Percentiles rank a stretch among this genome's conserved stretches.
These are phyloP conservation scores for Galerucella nymphaeae DNA, from an alignment of 2,888 invertebrate genomes.

Conservation along the genomic window DNA sequence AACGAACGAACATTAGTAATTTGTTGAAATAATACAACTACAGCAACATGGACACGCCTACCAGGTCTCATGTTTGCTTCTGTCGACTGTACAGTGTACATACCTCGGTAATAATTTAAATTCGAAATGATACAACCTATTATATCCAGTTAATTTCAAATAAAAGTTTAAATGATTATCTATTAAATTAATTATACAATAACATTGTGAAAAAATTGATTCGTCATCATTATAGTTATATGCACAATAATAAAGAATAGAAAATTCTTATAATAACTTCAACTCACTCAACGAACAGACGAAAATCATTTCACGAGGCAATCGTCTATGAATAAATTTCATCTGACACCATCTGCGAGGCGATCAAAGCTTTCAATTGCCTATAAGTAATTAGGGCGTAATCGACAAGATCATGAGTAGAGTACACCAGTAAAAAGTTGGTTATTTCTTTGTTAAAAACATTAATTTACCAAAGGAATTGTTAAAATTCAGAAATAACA, in stretches of 20 bases:
- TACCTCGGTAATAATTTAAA: too few species aligned
- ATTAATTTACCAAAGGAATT: too few species aligned
- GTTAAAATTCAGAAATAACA: too few species aligned
- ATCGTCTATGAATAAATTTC: slow-evolving; percentile 41
- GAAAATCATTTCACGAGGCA: slow-evolving; percentile 23
- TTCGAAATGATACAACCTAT: too few species aligned
- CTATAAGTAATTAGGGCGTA: slow-evolving; percentile 45
- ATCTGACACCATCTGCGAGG: slow-evolving; percentile 46
- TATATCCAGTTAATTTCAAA: too few species aligned
- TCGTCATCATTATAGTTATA: background rate
- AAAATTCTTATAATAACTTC: background rate
- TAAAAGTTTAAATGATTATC: background rate
- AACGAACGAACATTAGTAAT: too few species aligned
- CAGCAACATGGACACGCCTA: too few species aligned
- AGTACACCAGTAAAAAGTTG: slow-evolving; percentile 10
- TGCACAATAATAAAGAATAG: slow-evolving; percentile 1
- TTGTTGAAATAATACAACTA: too few species aligned
- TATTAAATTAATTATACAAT: background rate
- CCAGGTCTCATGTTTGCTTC: too few species aligned
- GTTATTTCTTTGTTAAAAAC: background rate
- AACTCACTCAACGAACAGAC: background rate
- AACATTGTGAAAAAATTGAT: background rate
- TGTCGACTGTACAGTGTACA: too few species aligned
- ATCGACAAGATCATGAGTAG: slow-evolving; percentile 45
- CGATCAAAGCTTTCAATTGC: slow-evolving; percentile 36